Percentiles rank a stretch among this genome's conserved stretches.
Conservation (phyloP, 2,888 invertebrate genomes). For the Mesoligia furuncula region DNA sequence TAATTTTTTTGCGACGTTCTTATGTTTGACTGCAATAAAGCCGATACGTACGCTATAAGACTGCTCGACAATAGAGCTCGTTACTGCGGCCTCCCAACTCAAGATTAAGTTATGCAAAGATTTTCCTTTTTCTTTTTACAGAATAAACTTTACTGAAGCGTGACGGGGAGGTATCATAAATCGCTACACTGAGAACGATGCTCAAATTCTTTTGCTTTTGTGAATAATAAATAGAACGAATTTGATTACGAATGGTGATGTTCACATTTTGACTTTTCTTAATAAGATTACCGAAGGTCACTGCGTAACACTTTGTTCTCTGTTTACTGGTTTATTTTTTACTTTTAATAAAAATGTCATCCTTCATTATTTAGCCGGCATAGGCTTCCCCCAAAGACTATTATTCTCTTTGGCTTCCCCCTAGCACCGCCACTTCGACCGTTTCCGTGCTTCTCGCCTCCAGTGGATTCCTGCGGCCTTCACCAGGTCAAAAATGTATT, state of each 20-base stretch:
- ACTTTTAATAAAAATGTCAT: constrained; percentile 8
- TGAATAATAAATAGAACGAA: constrained; percentile 54
- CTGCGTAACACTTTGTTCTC: constrained; percentile 13
- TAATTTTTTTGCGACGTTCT: constrained; percentile 60
- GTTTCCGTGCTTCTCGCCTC: not conserved
- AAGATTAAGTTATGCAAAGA: constrained; percentile 68
- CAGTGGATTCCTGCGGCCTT: not conserved
- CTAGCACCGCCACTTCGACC: not conserved
- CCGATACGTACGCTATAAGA: constrained; percentile 53
- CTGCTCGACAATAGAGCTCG: constrained; percentile 75
- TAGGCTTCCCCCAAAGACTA: not conserved
- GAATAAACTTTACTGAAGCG: constrained; percentile 64
- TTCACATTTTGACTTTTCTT: constrained; percentile 30
- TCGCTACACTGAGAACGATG: constrained; percentile 55
- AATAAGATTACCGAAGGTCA: constrained; percentile 17
- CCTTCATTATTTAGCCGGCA: not conserved
- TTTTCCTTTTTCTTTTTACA: constrained; percentile 63
- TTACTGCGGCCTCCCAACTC: constrained; percentile 67
- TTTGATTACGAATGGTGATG: constrained; percentile 43
- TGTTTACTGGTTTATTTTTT: not conserved
- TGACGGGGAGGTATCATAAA: constrained; percentile 65
- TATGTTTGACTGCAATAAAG: constrained; percentile 51
- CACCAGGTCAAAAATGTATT: not conserved
- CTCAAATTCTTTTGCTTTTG: constrained; percentile 56
- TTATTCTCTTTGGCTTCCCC: no score